Evolutionary conservation across 2,797 vertebrate species (phyloP), one percentile per base, ranked within the genome.

Genomic region (Acrossocheilus wenchowensis): DNA sequence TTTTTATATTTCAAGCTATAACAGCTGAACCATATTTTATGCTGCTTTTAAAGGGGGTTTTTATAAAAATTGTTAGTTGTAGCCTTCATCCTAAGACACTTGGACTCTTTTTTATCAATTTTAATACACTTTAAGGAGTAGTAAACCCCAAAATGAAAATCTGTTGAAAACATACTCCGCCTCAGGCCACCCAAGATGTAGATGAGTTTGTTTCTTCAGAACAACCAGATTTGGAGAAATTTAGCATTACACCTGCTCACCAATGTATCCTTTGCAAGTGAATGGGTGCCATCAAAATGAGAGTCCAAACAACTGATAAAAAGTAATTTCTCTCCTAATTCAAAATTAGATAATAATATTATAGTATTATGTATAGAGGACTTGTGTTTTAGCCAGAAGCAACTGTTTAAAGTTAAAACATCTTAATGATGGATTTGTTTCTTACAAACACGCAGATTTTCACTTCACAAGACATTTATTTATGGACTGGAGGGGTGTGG

Each of bases 71-170:
- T 0, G 5, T 36, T 30, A 15, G 5, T n/a, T n/a, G 1, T 4
- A 57, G 52, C 12, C 21, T 78, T 78, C 6, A 60, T 60, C 21
- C 21, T 7, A 60, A 57, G 11, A 71, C 68, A 41, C 19, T 3
- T 77, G 74, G 30, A 77, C 19, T 39, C 74, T 78, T 39, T 39
- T 54, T 57, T 6, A 78, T 78, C 74, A n/a, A 21, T n/a, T 78
- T 57, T 54, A 57, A 23, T 21, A 54, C 50, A 8, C 50, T 7
- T 36, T 23, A 54, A 36, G 23, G 21, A 23, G 21, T 39, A 39
- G 50, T 23, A 39, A 11, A 15, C 21, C 23, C 30, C 57, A 78
- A 7, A 57, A 57, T 15, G 1, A 57, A 36, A 9, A 4, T 68
- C 4, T 19, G 15, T 19, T 36, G 60, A 26, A 62, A 62, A 36